Evolutionary conservation across 2,113 vertebrate genomes (phyloP), one percentile per base, ranked within the genome.

Genomic region (Argyrosomus japonicus): DNA sequence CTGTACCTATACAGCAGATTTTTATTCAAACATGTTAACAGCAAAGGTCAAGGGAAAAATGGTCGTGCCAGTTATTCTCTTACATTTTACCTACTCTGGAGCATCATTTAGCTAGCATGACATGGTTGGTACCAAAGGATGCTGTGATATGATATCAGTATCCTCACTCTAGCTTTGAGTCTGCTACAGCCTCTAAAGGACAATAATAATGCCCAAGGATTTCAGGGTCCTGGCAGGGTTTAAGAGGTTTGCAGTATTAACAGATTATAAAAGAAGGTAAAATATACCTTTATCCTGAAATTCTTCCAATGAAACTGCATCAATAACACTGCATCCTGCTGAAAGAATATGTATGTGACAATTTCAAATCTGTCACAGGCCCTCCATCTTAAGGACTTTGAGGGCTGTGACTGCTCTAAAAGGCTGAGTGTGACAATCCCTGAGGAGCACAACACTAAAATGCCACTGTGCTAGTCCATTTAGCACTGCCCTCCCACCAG

Each of bases 381-480:
- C 47, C 23, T 70, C 74, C 23, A 78, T 79, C 74, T 56, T 57
- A 5, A 63, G 15, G 58, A 81, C 67, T 75, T 45, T 53, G 40
- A 62, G 64, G 53, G 36, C 48, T 67, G 73, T 48, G 62, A 69
- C 74, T 69, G 77, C 50, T 80, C 60, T 87, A 75, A 84, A 85
- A 86, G 67, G 64, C 58, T 69, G 53, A 85, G 68, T 68, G 67
- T 73, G 72, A 62, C 70, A 47, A 78, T 91, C 91, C 84, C 90
- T 2, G 15, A 45, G 81, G 92, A 85, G 51, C 69, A 51, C 65
- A 57, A 86, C 71, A 79, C 78, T 92, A 89, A 92, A 93, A 92
- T 87, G 81, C 70, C 81, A 87, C 85, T 58, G 77, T 81, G 70
- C 77, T 51, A 51, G 65, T 87, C 89, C 83, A 82, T 94, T 92